These are phyloP conservation scores for Aegithalos caudatus DNA, from an alignment of 2,113 vertebrate genomes.

Conservation along the genomic window DNA sequence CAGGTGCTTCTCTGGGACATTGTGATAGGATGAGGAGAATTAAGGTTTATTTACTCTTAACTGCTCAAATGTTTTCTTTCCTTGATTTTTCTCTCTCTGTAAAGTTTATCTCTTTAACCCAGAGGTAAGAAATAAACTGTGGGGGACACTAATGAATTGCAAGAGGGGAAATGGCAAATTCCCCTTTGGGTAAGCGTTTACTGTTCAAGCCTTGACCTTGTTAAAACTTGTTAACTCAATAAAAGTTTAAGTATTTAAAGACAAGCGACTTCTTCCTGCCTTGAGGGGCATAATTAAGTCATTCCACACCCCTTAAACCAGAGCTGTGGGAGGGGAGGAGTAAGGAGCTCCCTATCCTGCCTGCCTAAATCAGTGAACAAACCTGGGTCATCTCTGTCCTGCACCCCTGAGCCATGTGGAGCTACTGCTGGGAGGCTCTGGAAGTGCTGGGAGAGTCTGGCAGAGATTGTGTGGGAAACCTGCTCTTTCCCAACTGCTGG, in stretches of 20 bases:
- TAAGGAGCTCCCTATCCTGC: background rate
- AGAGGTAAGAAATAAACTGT: background rate
- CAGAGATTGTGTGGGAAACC: background rate
- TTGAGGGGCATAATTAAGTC: slow-evolving; percentile 45
- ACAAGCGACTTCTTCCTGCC: slow-evolving; percentile 53
- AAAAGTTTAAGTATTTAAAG: slow-evolving; percentile 45
- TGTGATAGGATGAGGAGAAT: background rate
- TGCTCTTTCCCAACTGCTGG: background rate
- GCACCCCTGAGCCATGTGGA: background rate
- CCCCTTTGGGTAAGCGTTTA: slow-evolving; percentile 17
- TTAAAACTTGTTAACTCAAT: slow-evolving; percentile 60
- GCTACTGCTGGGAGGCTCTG: background rate
- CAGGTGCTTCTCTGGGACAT: background rate
- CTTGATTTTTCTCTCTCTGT: background rate
- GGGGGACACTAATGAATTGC: background rate
- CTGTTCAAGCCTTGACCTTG: slow-evolving; percentile 39
- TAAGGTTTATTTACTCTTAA: background rate
- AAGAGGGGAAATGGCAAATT: background rate
- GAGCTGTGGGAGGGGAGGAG: background rate
- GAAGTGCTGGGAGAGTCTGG: background rate
- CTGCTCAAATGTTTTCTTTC: background rate
- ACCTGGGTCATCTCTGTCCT: background rate
- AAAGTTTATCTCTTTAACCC: background rate
- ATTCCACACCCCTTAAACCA: slow-evolving; percentile 20
- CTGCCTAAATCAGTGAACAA: background rate